Base-by-base conservation (phyloP, 2,888 invertebrate genomes). In the Drepanosiphum platanoidis region DNA sequence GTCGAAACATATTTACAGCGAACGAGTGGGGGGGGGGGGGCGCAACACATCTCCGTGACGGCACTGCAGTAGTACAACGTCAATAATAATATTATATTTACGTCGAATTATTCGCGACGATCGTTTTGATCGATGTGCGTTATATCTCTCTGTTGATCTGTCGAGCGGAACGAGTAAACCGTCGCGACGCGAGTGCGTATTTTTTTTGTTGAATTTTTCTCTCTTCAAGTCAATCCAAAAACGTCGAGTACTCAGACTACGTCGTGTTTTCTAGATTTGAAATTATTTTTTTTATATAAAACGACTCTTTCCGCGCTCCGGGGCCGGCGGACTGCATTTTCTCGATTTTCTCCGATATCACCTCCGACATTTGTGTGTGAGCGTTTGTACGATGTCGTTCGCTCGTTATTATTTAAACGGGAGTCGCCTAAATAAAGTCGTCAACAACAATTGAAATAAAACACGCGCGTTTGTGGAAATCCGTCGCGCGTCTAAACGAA, bases 1-100 rank as follows among this genome's bases (percentile, higher is more conserved):
- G n/a, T 75, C n/a, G 52, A 34, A 52, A 34, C 34, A 34, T 34
- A 34, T 58, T 58, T 75, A 75, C 34, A 58, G 30, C 52, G 34
- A n/a, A 15, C 13, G 15, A 58, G 52, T 58, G 2, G 34, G 9
- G 30, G 8, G 46, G 15, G 15, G 46, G 15, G 13, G 34, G 11
- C n/a, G n/a, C 34, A 58, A 58, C 74, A 52, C 32, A n/a, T 52
- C 13, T 58, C 9, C 27, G 46, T 36, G 34, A 75, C 75, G n/a
- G n/a, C n/a, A n/a, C n/a, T n/a, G n/a, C n/a, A 75, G 15, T 36
- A 61, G 36, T 75, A 27, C 34, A 75, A 75, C 36, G 58, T 61
- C 58, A 58, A 58, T 58, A 58, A 75, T 58, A n/a, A n/a, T n/a
- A n/a, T 75, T 36, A 64, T 30, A 30, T 64, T 64, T 0, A 0